These are phyloP conservation scores for Eulemur macaco DNA, from an alignment of 2,113 vertebrate genomes.

Conservation along the genomic window DNA sequence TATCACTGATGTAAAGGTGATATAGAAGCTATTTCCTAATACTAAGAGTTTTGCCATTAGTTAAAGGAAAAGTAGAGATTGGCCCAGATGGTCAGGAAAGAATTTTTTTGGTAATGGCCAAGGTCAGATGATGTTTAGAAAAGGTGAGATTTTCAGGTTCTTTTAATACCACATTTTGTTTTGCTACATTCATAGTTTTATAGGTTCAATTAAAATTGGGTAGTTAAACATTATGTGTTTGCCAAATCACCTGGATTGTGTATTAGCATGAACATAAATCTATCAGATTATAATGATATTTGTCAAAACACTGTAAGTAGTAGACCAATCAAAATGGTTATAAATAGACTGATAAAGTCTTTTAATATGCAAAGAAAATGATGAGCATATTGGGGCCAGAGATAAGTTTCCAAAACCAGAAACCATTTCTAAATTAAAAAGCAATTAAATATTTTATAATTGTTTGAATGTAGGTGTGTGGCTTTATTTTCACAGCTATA, in stretches of 20 bases:
- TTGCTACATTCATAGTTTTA: not conserved
- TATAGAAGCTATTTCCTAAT: not conserved
- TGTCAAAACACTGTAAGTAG: not conserved
- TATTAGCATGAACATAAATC: not conserved
- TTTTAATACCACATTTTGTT: not conserved
- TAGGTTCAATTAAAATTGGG: not conserved
- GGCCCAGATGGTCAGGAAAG: not conserved
- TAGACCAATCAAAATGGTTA: not conserved
- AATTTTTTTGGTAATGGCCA: not conserved
- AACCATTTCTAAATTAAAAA: conserved; percentile 58
- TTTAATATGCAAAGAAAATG: not conserved
- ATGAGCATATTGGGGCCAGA: not conserved
- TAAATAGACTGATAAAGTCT: not conserved
- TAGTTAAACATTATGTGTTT: not conserved
- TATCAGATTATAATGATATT: not conserved
- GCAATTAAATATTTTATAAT: conserved; percentile 51
- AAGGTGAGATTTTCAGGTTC: not conserved
- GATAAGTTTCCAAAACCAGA: not conserved
- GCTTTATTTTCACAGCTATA: conserved; percentile 20
- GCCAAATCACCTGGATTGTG: not conserved
- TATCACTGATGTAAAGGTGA: not conserved
- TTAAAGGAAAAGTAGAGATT: not conserved
- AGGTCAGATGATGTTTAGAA: not conserved
- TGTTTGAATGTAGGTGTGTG: not conserved
- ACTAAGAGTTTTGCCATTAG: not conserved